Evolutionary conservation across 2,113 vertebrate genomes (phyloP).

Genomic region (Caretta caretta): DNA sequence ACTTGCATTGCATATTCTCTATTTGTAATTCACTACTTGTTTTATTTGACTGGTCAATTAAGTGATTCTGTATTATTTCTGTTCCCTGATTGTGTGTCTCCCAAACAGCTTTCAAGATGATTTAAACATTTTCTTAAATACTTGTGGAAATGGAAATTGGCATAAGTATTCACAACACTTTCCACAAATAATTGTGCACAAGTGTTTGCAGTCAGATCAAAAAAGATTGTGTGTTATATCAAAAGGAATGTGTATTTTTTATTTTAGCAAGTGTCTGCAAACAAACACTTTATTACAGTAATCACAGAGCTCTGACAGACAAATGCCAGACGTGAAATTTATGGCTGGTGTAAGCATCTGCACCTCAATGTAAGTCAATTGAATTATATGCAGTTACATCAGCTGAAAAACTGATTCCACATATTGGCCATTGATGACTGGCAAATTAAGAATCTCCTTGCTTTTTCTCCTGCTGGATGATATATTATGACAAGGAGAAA

Average conservation of each 20-base stretch:
- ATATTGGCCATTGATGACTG: not conserved
- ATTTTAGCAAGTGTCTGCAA: not conserved
- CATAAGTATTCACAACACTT: too few relatives aligned
- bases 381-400: not conserved
- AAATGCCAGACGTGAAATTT: not conserved
- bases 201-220: not conserved
- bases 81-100: not conserved
- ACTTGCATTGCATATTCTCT: not conserved
- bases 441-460: not conserved
- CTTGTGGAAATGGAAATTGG: too few relatives aligned
- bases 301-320: not conserved
- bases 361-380: not conserved
- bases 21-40: not conserved
- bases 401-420: not conserved
- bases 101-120: not conserved
- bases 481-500: not conserved
- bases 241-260: not conserved
- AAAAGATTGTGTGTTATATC: not conserved
- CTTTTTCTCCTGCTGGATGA: not conserved
- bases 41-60: not conserved
- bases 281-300: not conserved
- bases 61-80: not conserved
- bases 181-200: not conserved
- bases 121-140: not conserved
- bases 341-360: not conserved